Evolutionary conservation across 2,888 invertebrate genomes (phyloP).

Genomic region (Xylocampa areola): DNA sequence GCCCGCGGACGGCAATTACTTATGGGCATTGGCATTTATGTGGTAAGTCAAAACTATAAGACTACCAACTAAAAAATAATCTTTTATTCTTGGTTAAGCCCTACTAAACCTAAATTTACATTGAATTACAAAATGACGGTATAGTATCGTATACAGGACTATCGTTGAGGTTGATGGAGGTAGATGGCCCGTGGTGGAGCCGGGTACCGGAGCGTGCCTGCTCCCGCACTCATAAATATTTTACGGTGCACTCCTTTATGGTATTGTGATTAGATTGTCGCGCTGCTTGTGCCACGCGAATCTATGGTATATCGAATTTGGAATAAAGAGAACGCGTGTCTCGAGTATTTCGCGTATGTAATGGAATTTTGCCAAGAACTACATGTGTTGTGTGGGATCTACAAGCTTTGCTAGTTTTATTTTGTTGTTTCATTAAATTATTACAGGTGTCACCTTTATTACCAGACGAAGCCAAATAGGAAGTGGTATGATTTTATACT

Average conservation of each 20-base stretch:
- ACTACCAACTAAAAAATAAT: constrained; percentile 26
- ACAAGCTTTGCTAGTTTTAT: constrained; percentile 36
- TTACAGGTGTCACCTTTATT: constrained; percentile 34
- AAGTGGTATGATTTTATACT: constrained; percentile 13
- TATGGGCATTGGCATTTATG: constrained; percentile 1
- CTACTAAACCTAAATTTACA: constrained; percentile 50
- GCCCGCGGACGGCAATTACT: not conserved
- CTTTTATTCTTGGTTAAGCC: constrained; percentile 44
- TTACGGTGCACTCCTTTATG: constrained; percentile 83
- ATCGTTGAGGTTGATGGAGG: constrained; percentile 62
- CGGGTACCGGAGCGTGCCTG: constrained; percentile 79
- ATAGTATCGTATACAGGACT: constrained; percentile 51
- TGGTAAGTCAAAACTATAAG: not conserved
- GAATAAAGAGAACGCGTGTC: constrained; percentile 72
- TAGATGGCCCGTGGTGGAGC: constrained; percentile 67
- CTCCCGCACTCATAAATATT: constrained; percentile 82
- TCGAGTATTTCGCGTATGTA: constrained; percentile 61
- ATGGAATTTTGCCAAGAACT: constrained; percentile 56
- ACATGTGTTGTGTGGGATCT: constrained; percentile 51
- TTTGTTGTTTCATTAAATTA: constrained; percentile 38
- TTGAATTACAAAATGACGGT: constrained; percentile 47
- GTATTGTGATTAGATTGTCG: constrained; percentile 84
- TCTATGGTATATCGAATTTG: constrained; percentile 80
- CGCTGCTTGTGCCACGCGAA: constrained; percentile 72
- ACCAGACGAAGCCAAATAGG: constrained; percentile 5